Conservation (phyloP, 2,888 invertebrate species). For the Hypselothyrea guttata region DNA sequence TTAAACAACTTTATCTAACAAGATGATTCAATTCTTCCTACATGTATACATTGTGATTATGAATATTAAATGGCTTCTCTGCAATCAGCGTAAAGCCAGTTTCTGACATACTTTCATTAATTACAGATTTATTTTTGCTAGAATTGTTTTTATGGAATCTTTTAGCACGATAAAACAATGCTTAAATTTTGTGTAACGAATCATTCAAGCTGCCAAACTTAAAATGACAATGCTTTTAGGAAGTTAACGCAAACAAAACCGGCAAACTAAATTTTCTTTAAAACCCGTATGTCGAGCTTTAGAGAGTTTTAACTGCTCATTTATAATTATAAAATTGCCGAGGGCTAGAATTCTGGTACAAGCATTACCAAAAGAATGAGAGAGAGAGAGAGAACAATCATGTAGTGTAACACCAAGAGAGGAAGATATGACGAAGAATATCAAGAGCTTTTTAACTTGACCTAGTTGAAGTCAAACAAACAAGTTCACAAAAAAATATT, state of each 20-base stretch:
- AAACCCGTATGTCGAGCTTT: conserved; percentile 1
- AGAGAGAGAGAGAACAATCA: neutral
- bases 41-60: neutral
- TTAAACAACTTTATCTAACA: neutral
- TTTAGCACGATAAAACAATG: neutral
- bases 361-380: conserved; percentile 1
- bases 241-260: neutral
- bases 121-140: too few relatives aligned
- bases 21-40: neutral
- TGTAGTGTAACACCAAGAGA: neutral
- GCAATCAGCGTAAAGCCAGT: too few relatives aligned
- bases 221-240: neutral
- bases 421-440: too few relatives aligned
- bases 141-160: too few relatives aligned
- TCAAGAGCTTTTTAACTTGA: neutral
- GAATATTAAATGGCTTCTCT: neutral
- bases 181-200: neutral
- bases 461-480: neutral
- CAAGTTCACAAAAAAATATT: too few relatives aligned
- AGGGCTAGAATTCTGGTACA: neutral
- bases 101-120: neutral
- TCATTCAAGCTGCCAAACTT: neutral
- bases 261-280: neutral
- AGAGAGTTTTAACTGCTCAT: neutral
- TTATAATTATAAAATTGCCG: neutral